Base-by-base conservation (phyloP, 2,797 vertebrate species). In the Darevskia nairensis region DNA sequence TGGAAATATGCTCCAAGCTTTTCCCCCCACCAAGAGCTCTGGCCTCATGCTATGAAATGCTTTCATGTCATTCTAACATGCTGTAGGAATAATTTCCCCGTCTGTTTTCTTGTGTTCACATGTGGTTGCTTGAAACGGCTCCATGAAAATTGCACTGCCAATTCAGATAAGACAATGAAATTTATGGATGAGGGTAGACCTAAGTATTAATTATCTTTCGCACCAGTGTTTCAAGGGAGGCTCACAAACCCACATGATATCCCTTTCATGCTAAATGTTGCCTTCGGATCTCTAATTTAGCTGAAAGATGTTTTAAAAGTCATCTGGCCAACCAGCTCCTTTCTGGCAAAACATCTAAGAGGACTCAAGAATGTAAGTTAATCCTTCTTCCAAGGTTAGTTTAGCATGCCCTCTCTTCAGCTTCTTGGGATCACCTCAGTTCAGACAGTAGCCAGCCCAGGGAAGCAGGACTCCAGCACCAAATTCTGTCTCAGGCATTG, bases 171-270 rank as follows among this genome's bases (percentile, higher is more conserved):
- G 93, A 95, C 90, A 92, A 93, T 91, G 92, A 93, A 96, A 94
- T 96, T 96, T 97, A 96, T 95, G 94, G 95, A 95, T 95, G 92
- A 95, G 94, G 93, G 92, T 94, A 95, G 96, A 21, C 95, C 94
- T 94, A 85, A 88, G 82, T 80, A 95, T 96, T 96, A 95, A 96
- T 96, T 96, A 91, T 76, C 94, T 95, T 96, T 96, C 94, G 94
- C 93, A 84, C 94, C 86, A 94, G 80, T 83, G 74, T 94, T 96
- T 71, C 95, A 86, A 19, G 84, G 89, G 91, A 93, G 94, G 91
- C 90, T 94, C 91, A 93, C 93, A 90, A 94, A 94, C 94, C 95
- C 92, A 89, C 93, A 90, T 94, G 94, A 96, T 93, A 90, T 90
- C 61, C 91, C 90, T 80, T 85, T 89, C 92, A 88, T 86, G 91